Percentiles rank a stretch among this genome's conserved stretches.
These are phyloP conservation scores for Platysternon megacephalum DNA, from an alignment of 2,113 vertebrate species.

Conservation along the genomic window DNA sequence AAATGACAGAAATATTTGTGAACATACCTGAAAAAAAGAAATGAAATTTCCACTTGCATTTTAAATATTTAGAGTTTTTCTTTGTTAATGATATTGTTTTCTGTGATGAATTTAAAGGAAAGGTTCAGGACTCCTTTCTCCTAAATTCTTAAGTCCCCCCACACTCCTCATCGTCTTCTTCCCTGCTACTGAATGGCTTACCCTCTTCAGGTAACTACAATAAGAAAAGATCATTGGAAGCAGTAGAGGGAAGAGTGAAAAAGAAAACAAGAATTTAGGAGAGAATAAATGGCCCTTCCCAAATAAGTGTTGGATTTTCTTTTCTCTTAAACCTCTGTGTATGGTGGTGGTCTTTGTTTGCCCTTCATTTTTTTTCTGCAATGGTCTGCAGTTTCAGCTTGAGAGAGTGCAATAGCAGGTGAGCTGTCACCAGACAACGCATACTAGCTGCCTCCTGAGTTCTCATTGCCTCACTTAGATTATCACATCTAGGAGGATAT, in stretches of 20 bases:
- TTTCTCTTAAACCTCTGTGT: not conserved
- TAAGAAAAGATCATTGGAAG: not conserved
- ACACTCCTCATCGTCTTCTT: not conserved
- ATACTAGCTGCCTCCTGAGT: not conserved
- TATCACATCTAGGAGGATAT: not conserved
- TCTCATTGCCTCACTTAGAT: not conserved
- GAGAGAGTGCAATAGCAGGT: not conserved
- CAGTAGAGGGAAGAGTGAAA: not conserved
- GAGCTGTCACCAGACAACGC: rapidly evolving
- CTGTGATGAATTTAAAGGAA: not conserved
- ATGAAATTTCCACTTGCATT: not conserved
- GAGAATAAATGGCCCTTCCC: rapidly evolving
- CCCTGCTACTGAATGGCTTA: not conserved
- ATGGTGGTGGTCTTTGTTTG: not conserved
- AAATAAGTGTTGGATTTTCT: not conserved
- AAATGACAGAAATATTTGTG: not conserved
- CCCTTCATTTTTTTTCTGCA: not conserved
- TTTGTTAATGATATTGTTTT: not conserved
- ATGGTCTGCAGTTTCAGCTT: not conserved
- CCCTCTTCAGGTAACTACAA: not conserved
- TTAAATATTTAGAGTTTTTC: not conserved
- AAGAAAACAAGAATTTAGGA: not conserved
- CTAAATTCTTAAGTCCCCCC: not conserved
- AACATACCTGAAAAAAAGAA: not conserved
- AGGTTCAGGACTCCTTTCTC: not conserved